Evolutionary conservation across 2,888 invertebrate genomes (phyloP).

Genomic region (Mesopsocus fuscifrons): DNA sequence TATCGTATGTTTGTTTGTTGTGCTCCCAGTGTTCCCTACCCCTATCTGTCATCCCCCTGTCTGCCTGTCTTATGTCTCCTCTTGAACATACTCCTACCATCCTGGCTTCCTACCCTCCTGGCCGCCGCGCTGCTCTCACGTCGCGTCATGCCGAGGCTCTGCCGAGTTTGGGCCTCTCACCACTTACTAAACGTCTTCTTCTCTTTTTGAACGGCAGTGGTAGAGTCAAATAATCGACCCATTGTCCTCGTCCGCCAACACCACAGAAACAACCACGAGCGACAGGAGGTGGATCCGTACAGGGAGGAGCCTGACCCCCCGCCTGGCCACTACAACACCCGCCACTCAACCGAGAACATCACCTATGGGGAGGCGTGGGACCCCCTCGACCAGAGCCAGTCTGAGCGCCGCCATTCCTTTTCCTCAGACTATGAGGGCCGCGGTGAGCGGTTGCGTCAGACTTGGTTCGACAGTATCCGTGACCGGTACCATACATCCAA

Average conservation of each 20-base stretch:
- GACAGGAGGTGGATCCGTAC: neutral
- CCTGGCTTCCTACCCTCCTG: neutral
- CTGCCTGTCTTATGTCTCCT: conserved; percentile 13
- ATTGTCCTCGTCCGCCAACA: conserved; percentile 4
- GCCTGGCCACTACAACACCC: neutral
- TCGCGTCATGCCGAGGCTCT: neutral
- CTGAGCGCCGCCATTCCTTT: conserved; percentile 1
- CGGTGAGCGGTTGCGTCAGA: neutral
- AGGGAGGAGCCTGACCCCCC: neutral
- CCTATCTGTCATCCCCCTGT: conserved; percentile 12
- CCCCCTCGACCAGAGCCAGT: neutral
- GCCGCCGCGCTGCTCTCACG: neutral
- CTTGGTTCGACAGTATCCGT: conserved; percentile 8
- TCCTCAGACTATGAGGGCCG: neutral
- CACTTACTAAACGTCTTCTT: too few relatives aligned
- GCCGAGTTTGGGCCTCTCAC: too few relatives aligned
- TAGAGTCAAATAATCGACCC: neutral
- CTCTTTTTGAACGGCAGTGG: neutral
- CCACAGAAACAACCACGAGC: conserved; percentile 7
- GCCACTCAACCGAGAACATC: conserved; percentile 5
- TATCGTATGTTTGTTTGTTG: neutral
- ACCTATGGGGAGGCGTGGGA: conserved; percentile 1
- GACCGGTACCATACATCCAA: conserved; percentile 6
- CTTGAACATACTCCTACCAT: conserved; percentile 1
- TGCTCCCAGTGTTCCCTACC: conserved; percentile 10